Evolutionary conservation across 2,797 vertebrate genomes (phyloP), one percentile per base, ranked within the genome.

Genomic region (Cottoperca gobio): DNA sequence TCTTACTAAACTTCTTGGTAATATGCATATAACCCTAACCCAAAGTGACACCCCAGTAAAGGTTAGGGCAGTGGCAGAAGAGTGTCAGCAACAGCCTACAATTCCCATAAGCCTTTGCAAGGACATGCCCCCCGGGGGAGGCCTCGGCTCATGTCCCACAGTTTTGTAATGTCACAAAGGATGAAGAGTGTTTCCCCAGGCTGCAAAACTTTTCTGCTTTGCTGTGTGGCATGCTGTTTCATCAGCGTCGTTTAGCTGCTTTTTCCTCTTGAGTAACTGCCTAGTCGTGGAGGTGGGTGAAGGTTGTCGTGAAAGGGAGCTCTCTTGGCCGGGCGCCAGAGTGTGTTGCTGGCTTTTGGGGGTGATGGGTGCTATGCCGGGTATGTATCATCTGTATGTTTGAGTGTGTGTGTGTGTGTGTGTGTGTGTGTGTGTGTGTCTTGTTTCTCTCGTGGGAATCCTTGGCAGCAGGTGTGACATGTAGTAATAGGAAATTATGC

Each of bases 401-500:
- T 62, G 45, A 62, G 35, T 73, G 49, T 60, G 59, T 81, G 71
- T 72, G 79, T 43, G 63, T 54, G 66, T 76, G 50, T 66, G 49
- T 53, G 35, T 70, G 49, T 58, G 64, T 62, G 76, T 57, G 78
- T 63, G 60, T 78, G 65, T 76, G 58, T 70, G 70, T 78, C 14
- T 72, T 42, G 86, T 64, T 71, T 73, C 63, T 88, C 92, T 87
- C 88, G 53, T 84, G 91, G 90, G 92, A 91, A 88, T 89, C 79
- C 88, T 88, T 89, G 89, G 90, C 89, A 91, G 89, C 91, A 90
- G 87, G 90, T 94, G 93, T 92, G 92, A 95, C 92, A 92, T 91
- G 91, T 91, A 93, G 90, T 95, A 94, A 94, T 93, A 89, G 91
- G 91, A 93, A 93, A 95, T 94, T 94, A 93, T 94, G 91, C 93